phyloP scores from a whole-genome alignment of 92 coral and sea anemone species.

The Umimayanthus kanabou region DNA sequence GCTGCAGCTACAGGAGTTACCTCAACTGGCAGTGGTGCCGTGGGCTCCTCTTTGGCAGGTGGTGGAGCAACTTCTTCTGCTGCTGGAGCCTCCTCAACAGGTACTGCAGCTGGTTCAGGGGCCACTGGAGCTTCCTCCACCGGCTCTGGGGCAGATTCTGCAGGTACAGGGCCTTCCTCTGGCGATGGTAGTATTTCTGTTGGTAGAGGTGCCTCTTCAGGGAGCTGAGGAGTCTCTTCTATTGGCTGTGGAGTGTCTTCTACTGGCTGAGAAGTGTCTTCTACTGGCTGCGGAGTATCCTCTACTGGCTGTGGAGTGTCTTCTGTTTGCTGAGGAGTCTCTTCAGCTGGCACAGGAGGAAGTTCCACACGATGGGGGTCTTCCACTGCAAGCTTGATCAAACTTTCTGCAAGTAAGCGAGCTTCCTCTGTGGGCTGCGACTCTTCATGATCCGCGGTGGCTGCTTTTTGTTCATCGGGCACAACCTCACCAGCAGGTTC shows the following conservation, averaged over 20 bases:
- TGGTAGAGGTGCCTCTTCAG: constrained; percentile 2
- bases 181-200: background rate
- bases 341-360: background rate
- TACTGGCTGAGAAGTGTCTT: background rate
- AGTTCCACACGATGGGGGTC: background rate
- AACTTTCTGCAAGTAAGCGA: constrained; percentile 21
- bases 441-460: background rate
- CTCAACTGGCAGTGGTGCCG: background rate
- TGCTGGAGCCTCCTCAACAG: constrained; percentile 1
- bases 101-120: background rate
- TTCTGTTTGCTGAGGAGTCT: background rate
- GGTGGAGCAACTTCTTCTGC: background rate
- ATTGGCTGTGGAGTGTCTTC: background rate
- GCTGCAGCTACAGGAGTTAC: background rate
- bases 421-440: constrained; percentile 21
- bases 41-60: background rate
- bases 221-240: background rate
- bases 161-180: constrained; percentile 7
- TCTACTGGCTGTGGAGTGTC: constrained; percentile 2
- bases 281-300: background rate
- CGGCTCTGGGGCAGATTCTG: background rate
- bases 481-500: constrained; percentile 9
- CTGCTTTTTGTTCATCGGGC: background rate
- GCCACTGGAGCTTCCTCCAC: background rate
- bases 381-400: constrained; percentile 26